Conservation (phyloP, 2,797 vertebrate genomes). For the Pyrocephalus nanus region DNA sequence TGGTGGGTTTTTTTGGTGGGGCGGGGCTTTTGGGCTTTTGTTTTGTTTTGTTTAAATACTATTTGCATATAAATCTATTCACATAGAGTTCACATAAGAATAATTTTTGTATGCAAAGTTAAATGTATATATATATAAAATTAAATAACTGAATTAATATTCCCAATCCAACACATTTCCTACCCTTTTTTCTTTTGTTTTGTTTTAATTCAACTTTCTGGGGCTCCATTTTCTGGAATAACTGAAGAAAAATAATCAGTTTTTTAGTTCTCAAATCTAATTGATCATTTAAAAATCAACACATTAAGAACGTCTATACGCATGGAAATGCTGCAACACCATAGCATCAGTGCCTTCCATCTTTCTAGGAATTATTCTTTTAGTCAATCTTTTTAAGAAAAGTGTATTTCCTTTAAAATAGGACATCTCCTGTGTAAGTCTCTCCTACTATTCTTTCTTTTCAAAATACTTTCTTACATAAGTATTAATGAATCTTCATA, state of each 20-base stretch:
- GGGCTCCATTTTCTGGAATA: not conserved
- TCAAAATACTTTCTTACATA: not conserved
- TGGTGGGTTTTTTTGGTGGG: not conserved
- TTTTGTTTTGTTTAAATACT: rapidly evolving
- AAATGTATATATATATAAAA: not conserved
- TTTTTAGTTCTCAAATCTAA: not conserved
- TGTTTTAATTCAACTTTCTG: not conserved
- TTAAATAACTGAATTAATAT: not conserved
- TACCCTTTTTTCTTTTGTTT: not conserved
- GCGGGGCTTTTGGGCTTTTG: too few species aligned
- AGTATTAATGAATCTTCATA: not conserved
- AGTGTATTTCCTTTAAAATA: not conserved
- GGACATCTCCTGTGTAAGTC: not conserved
- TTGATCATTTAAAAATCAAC: not conserved
- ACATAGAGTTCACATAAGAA: not conserved
- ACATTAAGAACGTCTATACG: not conserved
- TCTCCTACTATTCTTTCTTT: not conserved
- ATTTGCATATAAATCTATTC: not conserved
- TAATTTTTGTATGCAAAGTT: not conserved
- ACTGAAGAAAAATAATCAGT: not conserved
- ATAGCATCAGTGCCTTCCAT: not conserved
- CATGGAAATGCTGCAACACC: not conserved
- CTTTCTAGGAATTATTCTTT: not conserved
- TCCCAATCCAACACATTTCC: not conserved
- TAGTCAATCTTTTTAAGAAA: not conserved